Conservation (phyloP, 2,113 vertebrate genomes). For the Manacus vitellinus region DNA sequence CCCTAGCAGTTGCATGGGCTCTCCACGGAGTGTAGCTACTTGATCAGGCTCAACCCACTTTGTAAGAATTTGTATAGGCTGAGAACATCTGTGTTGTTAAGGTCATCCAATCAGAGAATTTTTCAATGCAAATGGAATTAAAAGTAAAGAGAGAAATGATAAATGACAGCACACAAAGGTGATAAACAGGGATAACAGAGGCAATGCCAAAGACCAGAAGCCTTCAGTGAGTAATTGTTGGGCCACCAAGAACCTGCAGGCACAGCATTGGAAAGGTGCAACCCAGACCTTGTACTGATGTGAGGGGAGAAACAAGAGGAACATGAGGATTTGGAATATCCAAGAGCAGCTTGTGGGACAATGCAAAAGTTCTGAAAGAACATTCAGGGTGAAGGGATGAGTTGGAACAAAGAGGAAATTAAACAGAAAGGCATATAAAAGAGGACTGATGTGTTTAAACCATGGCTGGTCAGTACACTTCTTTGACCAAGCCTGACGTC, state of each 20-base stretch:
- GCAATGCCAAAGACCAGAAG: neutral
- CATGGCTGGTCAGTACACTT: neutral
- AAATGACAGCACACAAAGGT: neutral
- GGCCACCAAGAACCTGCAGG: neutral
- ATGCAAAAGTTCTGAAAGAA: neutral
- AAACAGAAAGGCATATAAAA: neutral
- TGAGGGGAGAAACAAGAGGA: neutral
- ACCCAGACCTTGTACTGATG: neutral
- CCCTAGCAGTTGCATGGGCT: neutral
- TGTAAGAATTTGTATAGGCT: neutral
- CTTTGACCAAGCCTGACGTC: rapidly evolving
- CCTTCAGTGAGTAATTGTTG: neutral
- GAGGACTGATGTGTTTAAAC: rapidly evolving
- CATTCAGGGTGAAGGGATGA: neutral
- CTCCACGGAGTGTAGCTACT: neutral
- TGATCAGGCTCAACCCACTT: neutral
- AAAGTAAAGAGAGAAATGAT: neutral
- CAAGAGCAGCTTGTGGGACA: neutral
- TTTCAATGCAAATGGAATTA: neutral
- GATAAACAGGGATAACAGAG: neutral
- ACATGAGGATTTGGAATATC: neutral
- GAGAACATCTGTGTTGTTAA: neutral
- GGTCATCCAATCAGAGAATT: neutral
- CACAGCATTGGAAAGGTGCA: rapidly evolving
- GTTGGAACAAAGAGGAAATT: neutral